Base-by-base conservation (phyloP, 1,140 invertebrate species). In the Dreissena polymorpha region DNA sequence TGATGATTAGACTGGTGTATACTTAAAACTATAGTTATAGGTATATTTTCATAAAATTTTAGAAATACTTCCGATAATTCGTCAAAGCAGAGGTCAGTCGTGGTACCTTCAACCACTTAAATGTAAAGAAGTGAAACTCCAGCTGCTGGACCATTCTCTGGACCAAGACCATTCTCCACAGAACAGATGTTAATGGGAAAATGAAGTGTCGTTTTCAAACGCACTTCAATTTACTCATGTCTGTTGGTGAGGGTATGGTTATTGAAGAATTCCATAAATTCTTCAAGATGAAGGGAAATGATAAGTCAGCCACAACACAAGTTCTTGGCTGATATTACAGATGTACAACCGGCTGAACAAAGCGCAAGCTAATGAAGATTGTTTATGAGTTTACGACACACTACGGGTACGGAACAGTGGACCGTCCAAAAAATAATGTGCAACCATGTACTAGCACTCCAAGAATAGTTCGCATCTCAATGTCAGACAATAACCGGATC, bases 181-280 rank as follows among this genome's bases (percentile, higher is more conserved):
- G 21, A 29, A 71, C 69, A 71, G 69, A 71, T 71, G 69, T 71
- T 18, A 71, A 71, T 49, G 69, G 69, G 14, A 71, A 71, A 39
- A n/a, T 71, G 14, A 71, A 71, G 69, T 3, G 69, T 10, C 69
- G 49, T 13, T 71, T 71, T 71, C 69, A 71, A 49, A 0, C 69
- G 21, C 69, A 71, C 23, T 71, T 71, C 39, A 50, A 71, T 16
- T 39, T 71, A 16, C 23, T 71, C 0, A 71, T 71, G 69, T 29
- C 29, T 5, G 69, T 29, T 49, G 69, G 69, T 27, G 14, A 71
- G 49, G 69, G 29, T 49, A 39, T 71, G 69, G 69, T 71, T 13
- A 1, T 16, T 49, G 69, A 39, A 71, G 12, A 71, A 23, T 49
- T 71, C 51, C 29, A 49, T 71, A 27, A 71, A 71, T 71, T 39